Conservation (phyloP, 1,140 invertebrate species). For the Procambarus virginalis region DNA sequence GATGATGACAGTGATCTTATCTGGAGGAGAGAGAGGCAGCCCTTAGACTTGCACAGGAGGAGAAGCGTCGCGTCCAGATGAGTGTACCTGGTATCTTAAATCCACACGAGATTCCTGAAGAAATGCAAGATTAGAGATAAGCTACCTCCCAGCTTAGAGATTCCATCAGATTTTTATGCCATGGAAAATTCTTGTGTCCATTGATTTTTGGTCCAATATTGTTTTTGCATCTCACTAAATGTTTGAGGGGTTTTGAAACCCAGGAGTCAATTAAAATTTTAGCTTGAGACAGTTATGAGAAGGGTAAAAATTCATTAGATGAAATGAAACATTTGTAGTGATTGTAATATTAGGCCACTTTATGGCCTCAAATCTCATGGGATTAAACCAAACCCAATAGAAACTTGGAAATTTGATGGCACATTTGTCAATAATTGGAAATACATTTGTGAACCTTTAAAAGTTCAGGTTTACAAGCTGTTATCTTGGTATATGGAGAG, state of each 20-base stretch:
- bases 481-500: not conserved
- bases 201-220: not conserved
- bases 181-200: not conserved
- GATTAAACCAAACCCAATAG: not conserved
- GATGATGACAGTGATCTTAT: slow-evolving; percentile 98
- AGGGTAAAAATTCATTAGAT: not conserved
- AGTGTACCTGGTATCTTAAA: slow-evolving; percentile 97
- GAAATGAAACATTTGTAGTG: not conserved
- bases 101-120: slow-evolving; percentile 96
- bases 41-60: slow-evolving; percentile 90
- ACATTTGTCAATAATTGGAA: not conserved
- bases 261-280: not conserved
- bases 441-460: not conserved
- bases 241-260: not conserved
- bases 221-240: not conserved
- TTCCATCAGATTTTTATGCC: not conserved
- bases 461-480: not conserved
- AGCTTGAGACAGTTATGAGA: not conserved
- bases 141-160: not conserved
- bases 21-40: slow-evolving; percentile 95
- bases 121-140: slow-evolving; percentile 90
- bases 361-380: not conserved
- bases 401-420: not conserved
- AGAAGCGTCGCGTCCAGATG: slow-evolving; percentile 93
- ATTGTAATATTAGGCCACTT: not conserved